These are phyloP conservation scores for Polylopha cassiicola DNA, from an alignment of 2,888 invertebrate species.

Conservation along the genomic window DNA sequence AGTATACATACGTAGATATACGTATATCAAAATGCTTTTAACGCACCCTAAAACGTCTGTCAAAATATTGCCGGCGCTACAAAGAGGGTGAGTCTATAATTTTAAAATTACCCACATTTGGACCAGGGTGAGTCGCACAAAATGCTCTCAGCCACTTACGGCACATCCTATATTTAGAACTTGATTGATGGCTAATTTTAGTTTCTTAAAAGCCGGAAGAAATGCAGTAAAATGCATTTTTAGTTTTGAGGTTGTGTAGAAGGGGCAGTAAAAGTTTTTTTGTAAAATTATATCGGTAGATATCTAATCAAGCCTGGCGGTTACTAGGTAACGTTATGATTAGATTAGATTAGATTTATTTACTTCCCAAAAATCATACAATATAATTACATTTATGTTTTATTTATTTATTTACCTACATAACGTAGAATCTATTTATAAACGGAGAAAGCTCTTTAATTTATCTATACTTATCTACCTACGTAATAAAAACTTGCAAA, in stretches of 20 bases:
- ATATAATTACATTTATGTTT: not conserved
- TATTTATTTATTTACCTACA: not conserved
- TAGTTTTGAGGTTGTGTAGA: not conserved
- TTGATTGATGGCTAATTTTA: conserved; percentile 21
- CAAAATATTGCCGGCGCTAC: conserved; percentile 60
- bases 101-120: conserved; percentile 26
- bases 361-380: not conserved
- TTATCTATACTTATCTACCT: too few species aligned
- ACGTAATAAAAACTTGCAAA: too few species aligned
- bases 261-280: not conserved
- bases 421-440: too few species aligned
- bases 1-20: not conserved
- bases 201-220: conserved; percentile 18
- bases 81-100: conserved; percentile 46
- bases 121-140: conserved; percentile 28
- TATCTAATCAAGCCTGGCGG: too few species aligned
- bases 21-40: conserved; percentile 48
- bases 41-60: conserved; percentile 52
- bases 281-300: too few species aligned
- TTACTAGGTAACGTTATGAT: too few species aligned
- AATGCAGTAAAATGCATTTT: too few species aligned
- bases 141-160: conserved; percentile 32
- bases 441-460: too few species aligned
- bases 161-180: conserved; percentile 24
- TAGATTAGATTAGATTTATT: conserved; percentile 1